A percentile compares a stretch with the other conserved stretches of the same genome.
Conservation (phyloP, 2,113 vertebrate genomes). For the Shinisaurus crocodilurus region DNA sequence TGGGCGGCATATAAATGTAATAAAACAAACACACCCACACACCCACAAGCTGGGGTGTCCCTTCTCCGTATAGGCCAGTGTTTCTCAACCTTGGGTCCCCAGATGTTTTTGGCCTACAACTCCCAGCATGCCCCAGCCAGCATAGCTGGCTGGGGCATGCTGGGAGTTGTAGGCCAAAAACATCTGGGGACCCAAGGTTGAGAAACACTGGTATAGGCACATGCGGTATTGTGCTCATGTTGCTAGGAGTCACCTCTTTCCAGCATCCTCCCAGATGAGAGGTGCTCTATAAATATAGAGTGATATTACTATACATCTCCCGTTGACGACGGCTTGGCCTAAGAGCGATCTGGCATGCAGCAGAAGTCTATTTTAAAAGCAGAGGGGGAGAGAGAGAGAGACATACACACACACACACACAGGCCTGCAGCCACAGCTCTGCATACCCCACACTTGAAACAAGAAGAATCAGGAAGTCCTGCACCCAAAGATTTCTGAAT, state of each 20-base stretch:
- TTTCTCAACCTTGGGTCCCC: no score
- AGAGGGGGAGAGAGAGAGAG: accelerated
- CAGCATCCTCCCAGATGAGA: accelerated
- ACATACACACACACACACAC: no score
- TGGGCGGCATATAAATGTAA: no score
- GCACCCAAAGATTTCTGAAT: background rate
- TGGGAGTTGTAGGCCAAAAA: no score
- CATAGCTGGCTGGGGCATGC: no score
- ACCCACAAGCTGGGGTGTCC: no score
- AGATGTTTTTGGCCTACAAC: no score
- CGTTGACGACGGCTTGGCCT: accelerated
- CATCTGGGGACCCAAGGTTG: no score
- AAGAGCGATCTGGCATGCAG: accelerated
- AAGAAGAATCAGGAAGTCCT: background rate
- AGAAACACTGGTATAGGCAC: accelerated
- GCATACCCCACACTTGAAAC: background rate
- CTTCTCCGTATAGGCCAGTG: no score
- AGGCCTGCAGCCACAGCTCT: background rate
- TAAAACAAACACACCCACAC: no score
- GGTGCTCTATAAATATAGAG: conserved; percentile 47
- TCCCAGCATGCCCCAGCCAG: no score
- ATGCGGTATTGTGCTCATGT: background rate
- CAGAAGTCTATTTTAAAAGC: background rate
- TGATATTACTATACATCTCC: accelerated
- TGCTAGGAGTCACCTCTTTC: no score